Evolutionary conservation across 2,888 invertebrate genomes (phyloP).

Genomic region (Frankliniella intonsa): DNA sequence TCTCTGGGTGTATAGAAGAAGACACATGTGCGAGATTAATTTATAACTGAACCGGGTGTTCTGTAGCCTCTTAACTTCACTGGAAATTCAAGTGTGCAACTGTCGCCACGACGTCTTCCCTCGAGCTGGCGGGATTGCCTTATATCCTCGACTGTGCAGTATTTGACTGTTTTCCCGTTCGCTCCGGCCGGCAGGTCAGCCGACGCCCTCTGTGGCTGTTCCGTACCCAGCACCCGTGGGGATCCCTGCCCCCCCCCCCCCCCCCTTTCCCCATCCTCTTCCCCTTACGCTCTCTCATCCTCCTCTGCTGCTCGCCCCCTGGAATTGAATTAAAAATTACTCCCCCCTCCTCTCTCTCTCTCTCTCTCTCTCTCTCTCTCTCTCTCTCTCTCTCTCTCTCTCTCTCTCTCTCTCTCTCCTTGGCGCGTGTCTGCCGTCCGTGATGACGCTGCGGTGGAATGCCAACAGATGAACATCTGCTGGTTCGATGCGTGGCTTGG

Average conservation of each 20-base stretch:
- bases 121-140: too few species aligned
- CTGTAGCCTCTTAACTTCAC: too few species aligned
- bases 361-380: neutral
- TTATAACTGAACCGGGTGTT: too few species aligned
- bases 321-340: slow-evolving; percentile 8
- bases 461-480: slow-evolving; percentile 24
- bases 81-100: too few species aligned
- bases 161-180: too few species aligned
- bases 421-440: slow-evolving; percentile 9
- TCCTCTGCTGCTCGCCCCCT: neutral
- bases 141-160: too few species aligned
- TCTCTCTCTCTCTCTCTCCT: neutral
- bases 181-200: too few species aligned
- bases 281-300: neutral
- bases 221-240: neutral
- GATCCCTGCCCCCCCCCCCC: neutral
- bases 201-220: too few species aligned
- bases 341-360: neutral
- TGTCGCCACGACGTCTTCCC: too few species aligned
- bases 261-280: neutral
- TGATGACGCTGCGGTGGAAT: slow-evolving; percentile 6
- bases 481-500: neutral
- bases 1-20: too few species aligned
- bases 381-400: neutral
- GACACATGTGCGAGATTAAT: too few species aligned